phyloP scores from a whole-genome alignment of 2,888 invertebrate genomes.

The Zonitis immaculata region DNA sequence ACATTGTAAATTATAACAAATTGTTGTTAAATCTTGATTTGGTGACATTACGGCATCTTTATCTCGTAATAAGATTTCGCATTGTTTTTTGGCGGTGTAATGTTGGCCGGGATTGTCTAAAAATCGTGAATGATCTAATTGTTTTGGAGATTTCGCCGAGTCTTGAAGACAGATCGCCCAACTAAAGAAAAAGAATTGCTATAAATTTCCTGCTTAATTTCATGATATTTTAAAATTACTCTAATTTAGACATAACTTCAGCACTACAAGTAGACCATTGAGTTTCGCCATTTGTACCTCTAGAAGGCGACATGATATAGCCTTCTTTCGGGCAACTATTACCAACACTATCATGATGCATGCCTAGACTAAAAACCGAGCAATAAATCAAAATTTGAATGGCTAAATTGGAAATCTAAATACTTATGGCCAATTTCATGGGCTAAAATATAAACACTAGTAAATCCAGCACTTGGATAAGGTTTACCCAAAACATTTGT shows the following conservation, averaged over 20 bases:
- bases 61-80: constrained; percentile 66
- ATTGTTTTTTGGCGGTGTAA: constrained; percentile 72
- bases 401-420: constrained; percentile 19
- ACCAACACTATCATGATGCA: constrained; percentile 73
- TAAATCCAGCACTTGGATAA: constrained; percentile 79
- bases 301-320: constrained; percentile 76
- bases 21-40: constrained; percentile 45
- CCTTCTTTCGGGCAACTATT: constrained; percentile 72
- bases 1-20: constrained; percentile 67
- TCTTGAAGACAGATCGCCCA: constrained; percentile 65
- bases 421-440: constrained; percentile 84
- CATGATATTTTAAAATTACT: constrained; percentile 45
- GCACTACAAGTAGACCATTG: constrained; percentile 75
- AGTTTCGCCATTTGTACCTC: constrained; percentile 73
- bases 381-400: background rate
- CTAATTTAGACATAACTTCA: constrained; percentile 56
- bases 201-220: constrained; percentile 1
- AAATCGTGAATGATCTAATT: constrained; percentile 60
- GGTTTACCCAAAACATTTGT: constrained; percentile 69
- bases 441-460: constrained; percentile 75
- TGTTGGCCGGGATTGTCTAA: constrained; percentile 62
- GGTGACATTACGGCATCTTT: constrained; percentile 57
- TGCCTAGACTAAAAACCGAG: constrained; percentile 61
- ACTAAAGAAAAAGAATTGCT: constrained; percentile 39
- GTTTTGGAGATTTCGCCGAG: constrained; percentile 50